A percentile compares a stretch with the other conserved stretches of the same genome.
These are phyloP conservation scores for Anthonomus grandis DNA, from an alignment of 1,140 invertebrate genomes.

Conservation along the genomic window DNA sequence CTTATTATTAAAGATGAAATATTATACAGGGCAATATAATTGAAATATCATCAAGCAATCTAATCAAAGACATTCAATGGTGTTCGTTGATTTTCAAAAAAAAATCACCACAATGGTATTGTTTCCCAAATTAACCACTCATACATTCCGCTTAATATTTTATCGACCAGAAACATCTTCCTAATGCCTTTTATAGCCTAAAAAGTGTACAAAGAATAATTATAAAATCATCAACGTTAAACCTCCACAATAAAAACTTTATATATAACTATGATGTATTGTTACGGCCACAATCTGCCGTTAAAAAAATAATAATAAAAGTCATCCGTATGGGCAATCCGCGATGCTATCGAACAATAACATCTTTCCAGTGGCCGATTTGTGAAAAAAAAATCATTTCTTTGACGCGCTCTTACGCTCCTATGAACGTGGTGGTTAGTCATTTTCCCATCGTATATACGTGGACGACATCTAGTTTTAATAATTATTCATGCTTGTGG, in stretches of 20 bases:
- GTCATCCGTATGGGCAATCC: slow-evolving; percentile 8
- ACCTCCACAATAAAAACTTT: background rate
- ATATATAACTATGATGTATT: too few species aligned
- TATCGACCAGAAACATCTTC: background rate
- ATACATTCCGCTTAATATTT: background rate
- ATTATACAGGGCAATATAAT: too few species aligned
- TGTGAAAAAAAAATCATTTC: slow-evolving; percentile 16
- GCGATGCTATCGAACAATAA: slow-evolving; percentile 10
- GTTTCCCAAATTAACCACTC: background rate
- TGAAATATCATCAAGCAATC: too few species aligned
- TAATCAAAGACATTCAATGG: too few species aligned
- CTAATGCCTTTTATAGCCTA: background rate
- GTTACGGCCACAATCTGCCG: background rate
- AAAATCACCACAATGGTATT: too few species aligned
- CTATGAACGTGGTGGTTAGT: slow-evolving; percentile 16
- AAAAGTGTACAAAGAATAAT: background rate
- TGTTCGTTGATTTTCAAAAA: too few species aligned
- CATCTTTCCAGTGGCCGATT: slow-evolving; percentile 7
- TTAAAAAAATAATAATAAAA: slow-evolving; percentile 13
- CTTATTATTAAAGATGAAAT: too few species aligned
- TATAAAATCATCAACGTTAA: too few species aligned
- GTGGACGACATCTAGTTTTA: slow-evolving; percentile 16
- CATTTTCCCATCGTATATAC: slow-evolving; percentile 10
- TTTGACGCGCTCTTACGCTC: slow-evolving; percentile 19
- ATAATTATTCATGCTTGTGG: slow-evolving; percentile 13